Base-by-base conservation (phyloP, 2,888 invertebrate genomes). In the Cantharis rufa region DNA sequence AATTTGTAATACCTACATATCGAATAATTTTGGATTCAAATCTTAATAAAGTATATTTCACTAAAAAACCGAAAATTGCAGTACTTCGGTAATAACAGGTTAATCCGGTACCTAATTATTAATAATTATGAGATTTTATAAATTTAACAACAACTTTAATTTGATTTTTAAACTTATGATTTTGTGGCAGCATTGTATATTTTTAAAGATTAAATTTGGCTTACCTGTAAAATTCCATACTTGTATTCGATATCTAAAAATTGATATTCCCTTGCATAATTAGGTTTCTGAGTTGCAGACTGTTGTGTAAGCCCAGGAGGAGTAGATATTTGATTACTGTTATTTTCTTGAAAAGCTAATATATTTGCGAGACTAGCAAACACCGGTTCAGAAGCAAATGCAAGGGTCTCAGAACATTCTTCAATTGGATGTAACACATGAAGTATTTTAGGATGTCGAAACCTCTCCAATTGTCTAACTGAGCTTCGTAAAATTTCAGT, bases 331-430 rank as follows among this genome's bases (percentile, higher is more conserved):
- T 86, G 84, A 85, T 81, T 89, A 84, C 62, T 87, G 88, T 80
- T 86, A 86, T 90, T 92, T 86, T 94, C 95, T 88, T 94, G 93
- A 89, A 92, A 94, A 62, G 96, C 94, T 83, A 98, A 89, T 80
- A 98, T 93, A 88, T 97, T 98, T 64, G 97, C 95, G 71, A 98
- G 91, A 86, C 96, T 97, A 13, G 94, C 96, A 78, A 95, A 90
- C 13, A 98, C 94, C 0, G 96, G 95, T 88, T 98, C 98, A 1
- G 97, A 93, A n/a, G 96, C 98, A 88, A 98, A 98, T 1, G 98
- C 97, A 83, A 98, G 89, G 2, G 97, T 96, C 84, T 97, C 95
- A 69, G 93, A 90, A 79, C 95, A 94, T 86, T 97, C 96, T 86
- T 96, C 96, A 11, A 95, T 90, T 0, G 92, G 89, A 84, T 95